A percentile compares a stretch with the other conserved stretches of the same genome.
Conservation (phyloP, 2,888 invertebrate genomes). For the Drosophila colorata region DNA sequence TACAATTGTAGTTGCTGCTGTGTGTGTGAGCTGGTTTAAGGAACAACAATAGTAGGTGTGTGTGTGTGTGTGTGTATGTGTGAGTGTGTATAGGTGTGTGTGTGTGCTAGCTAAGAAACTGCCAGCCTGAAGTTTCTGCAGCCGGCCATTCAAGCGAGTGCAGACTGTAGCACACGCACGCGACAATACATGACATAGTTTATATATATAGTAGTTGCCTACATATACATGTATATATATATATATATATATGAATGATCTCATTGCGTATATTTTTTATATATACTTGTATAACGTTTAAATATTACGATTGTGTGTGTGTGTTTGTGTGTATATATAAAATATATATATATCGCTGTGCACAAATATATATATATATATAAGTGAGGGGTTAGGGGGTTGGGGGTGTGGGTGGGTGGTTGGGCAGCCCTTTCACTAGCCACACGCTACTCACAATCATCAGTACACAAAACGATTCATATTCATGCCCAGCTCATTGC, state of each 20-base stretch:
- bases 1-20: conserved; percentile 53
- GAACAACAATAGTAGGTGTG: conserved; percentile 50
- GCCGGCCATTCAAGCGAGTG: background rate
- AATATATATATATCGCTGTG: conserved; percentile 24
- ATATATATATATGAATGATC: conserved; percentile 15
- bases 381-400: conserved; percentile 6
- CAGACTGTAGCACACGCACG: conserved; percentile 2
- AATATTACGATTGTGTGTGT: conserved; percentile 7
- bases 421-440: conserved; percentile 8
- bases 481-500: conserved; percentile 82
- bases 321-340: conserved; percentile 8
- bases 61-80: conserved; percentile 17
- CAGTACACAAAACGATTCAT: conserved; percentile 84
- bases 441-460: conserved; percentile 63
- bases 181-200: too few relatives aligned
- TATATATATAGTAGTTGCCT: conserved; percentile 3
- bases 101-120: conserved; percentile 19
- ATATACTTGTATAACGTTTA: conserved; percentile 29
- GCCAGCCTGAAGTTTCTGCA: conserved; percentile 3
- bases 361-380: conserved; percentile 23
- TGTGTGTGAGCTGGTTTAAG: conserved; percentile 46
- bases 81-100: conserved; percentile 17
- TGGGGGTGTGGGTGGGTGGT: background rate
- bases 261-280: conserved; percentile 9
- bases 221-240: conserved; percentile 8